A percentile compares a stretch with the other conserved stretches of the same genome.
phyloP scores from a whole-genome alignment of 2,888 invertebrate species.

The Prosapia bicincta region DNA sequence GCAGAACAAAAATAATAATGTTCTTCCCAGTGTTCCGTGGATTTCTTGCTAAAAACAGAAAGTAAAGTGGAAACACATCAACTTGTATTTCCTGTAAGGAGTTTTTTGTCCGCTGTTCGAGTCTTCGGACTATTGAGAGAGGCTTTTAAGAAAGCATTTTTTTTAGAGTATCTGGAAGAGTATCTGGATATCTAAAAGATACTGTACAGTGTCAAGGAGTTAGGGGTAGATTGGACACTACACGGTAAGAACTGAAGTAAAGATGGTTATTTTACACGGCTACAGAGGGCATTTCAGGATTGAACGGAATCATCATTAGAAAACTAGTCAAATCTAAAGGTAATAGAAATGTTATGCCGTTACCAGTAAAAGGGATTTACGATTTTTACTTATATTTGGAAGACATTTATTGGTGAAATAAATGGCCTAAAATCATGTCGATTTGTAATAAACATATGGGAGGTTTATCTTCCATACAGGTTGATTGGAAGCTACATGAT shows the following conservation, averaged over 20 bases:
- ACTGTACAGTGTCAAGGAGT: neutral
- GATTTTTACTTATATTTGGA: neutral
- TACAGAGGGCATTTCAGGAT: neutral
- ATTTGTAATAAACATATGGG: too few species aligned
- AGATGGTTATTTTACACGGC: neutral
- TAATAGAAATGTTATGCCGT: neutral
- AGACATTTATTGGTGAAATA: too few species aligned
- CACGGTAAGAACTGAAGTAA: neutral
- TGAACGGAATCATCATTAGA: neutral
- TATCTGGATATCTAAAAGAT: neutral
- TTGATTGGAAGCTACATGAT: too few species aligned
- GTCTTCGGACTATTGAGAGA: neutral
- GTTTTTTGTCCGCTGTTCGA: neutral
- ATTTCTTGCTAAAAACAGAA: neutral
- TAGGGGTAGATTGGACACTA: conserved; percentile 2
- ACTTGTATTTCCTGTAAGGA: neutral
- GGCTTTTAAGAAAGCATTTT: neutral
- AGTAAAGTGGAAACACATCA: neutral
- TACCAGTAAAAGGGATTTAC: neutral
- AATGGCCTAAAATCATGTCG: too few species aligned
- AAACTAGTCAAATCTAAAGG: neutral
- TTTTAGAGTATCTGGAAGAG: neutral
- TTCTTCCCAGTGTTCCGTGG: neutral
- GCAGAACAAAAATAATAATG: conserved; percentile 7
- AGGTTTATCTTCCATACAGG: too few species aligned